These are phyloP conservation scores for Scolopax mira DNA, from an alignment of 2,113 vertebrate genomes.

Conservation along the genomic window DNA sequence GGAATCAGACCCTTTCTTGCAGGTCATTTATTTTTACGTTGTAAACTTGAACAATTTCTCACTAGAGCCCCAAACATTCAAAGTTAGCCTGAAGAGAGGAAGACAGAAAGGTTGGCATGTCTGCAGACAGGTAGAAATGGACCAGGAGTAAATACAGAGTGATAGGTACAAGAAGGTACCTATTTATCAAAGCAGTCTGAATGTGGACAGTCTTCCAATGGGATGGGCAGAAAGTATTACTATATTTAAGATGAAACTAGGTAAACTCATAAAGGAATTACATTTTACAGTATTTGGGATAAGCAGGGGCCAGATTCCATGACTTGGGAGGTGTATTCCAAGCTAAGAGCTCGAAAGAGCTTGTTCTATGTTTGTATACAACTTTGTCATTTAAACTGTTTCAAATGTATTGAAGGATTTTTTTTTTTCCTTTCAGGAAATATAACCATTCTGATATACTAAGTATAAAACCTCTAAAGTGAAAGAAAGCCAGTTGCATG, in stretches of 20 bases:
- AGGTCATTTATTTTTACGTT: not conserved
- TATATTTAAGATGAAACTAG: not conserved
- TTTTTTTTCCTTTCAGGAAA: not conserved
- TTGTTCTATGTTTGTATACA: not conserved
- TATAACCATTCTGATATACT: not conserved
- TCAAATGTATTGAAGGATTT: not conserved
- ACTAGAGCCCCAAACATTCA: not conserved
- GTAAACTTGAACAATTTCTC: not conserved
- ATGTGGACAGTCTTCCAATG: not conserved
- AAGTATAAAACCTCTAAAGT: not conserved
- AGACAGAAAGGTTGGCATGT: not conserved
- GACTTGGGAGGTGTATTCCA: not conserved
- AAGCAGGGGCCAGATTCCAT: not conserved
- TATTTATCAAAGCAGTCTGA: not conserved
- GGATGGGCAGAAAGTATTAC: not conserved
- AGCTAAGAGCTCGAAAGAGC: not conserved
- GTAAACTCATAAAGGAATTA: not conserved
- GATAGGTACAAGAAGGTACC: not conserved
- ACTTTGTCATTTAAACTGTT: not conserved
- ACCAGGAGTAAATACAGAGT: not conserved
- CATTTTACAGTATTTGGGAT: not conserved
- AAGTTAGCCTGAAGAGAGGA: not conserved
- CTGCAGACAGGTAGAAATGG: not conserved
- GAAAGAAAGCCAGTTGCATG: not conserved
- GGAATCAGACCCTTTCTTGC: not conserved